A percentile compares a stretch with the other conserved stretches of the same genome.
These are phyloP conservation scores for Kryptolebias ocellatus DNA, from an alignment of 2,797 vertebrate genomes.

Conservation along the genomic window DNA sequence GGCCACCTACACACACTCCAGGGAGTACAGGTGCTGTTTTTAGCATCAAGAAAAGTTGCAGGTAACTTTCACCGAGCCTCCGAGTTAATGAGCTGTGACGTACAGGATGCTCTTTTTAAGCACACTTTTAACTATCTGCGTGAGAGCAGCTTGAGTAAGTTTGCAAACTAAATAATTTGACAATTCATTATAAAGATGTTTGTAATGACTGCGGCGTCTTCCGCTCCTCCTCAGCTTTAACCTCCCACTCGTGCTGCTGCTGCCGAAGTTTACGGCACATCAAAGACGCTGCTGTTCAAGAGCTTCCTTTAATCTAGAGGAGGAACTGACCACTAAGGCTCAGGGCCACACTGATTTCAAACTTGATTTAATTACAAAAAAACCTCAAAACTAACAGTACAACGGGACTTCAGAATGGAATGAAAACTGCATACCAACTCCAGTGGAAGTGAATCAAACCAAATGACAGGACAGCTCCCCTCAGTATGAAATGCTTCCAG, in stretches of 20 bases:
- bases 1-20: constrained; percentile 53
- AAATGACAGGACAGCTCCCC: constrained; percentile 27
- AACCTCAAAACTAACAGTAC: not conserved
- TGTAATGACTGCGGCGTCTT: not conserved
- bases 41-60: constrained; percentile 38
- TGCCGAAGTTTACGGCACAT: not conserved
- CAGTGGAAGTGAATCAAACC: constrained; percentile 1
- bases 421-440: not conserved
- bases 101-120: constrained; percentile 20
- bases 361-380: constrained; percentile 21
- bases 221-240: constrained; percentile 1
- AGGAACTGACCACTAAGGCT: not conserved
- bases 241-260: not conserved
- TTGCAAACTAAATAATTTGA: constrained; percentile 21
- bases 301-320: constrained; percentile 24
- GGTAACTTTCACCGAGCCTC: constrained; percentile 41
- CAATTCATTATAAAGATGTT: constrained; percentile 5
- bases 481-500: constrained; percentile 32
- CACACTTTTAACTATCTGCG: constrained; percentile 31
- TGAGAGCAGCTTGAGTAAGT: constrained; percentile 19
- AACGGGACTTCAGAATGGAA: no score
- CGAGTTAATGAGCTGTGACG: constrained; percentile 62
- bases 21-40: constrained; percentile 44
- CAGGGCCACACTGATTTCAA: not conserved
- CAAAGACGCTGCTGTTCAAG: not conserved